phyloP scores from a whole-genome alignment of 2,888 invertebrate species.

The Chrysolina americana region DNA sequence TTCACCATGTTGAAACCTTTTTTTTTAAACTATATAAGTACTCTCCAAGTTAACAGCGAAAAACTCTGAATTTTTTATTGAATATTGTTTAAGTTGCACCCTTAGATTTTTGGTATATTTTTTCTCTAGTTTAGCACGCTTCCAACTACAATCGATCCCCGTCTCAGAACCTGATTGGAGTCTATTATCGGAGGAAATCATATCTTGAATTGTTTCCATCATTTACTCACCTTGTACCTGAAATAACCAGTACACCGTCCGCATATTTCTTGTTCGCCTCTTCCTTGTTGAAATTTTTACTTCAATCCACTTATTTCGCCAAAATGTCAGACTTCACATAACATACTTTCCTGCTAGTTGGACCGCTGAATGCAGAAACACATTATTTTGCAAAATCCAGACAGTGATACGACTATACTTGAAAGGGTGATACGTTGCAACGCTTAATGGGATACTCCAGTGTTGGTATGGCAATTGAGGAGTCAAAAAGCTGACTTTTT shows the following conservation, averaged over 20 bases:
- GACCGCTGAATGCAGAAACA: neutral
- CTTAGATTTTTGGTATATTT: too few species aligned
- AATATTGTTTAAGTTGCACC: too few species aligned
- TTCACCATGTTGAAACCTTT: too few species aligned
- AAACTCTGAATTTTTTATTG: too few species aligned
- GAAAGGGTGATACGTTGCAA: neutral
- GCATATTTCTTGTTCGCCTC: neutral
- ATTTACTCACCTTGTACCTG: neutral
- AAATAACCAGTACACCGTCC: neutral
- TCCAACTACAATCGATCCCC: too few species aligned
- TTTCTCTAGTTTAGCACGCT: too few species aligned
- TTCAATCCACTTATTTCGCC: neutral
- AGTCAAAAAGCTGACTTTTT: neutral
- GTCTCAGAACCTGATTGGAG: too few species aligned
- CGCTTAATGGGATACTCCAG: neutral
- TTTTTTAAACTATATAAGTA: too few species aligned
- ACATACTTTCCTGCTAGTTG: neutral
- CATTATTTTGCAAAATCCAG: neutral
- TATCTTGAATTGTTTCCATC: too few species aligned
- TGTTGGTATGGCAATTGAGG: neutral
- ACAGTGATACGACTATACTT: constrained; percentile 2
- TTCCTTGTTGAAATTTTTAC: neutral
- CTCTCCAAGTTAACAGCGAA: too few species aligned
- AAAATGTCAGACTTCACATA: neutral
- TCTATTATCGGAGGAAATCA: too few species aligned